Evolutionary conservation across 2,113 vertebrate species (phyloP), one percentile per base, ranked within the genome.

Genomic region (Onychostoma macrolepis): DNA sequence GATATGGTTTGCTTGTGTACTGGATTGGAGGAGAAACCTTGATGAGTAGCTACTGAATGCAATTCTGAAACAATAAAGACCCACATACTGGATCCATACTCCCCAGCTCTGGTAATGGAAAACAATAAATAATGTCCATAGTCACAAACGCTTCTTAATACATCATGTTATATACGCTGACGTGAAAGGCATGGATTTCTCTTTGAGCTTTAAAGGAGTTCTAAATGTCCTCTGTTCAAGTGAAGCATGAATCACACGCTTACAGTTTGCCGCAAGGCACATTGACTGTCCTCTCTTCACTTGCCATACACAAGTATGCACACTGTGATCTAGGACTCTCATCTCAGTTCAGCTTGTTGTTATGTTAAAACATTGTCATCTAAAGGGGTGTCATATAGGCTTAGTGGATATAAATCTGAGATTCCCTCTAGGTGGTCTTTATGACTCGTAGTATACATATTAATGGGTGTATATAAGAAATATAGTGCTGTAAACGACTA

Each of bases 261-360:
- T 80, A 24, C 53, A 41, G 12, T 63, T 61, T 41, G 78, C 78
- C 36, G 12, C 58, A 41, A 26, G 78, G 78, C 53, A 80, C 78
- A 63, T 1, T 38, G 53, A 80, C 78, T 80, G 30, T 79, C 77
- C 30, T 79, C 48, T 79, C 48, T 56, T 79, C 77, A 36, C 77
- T 36, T 36, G 50, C 77, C 19, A 79, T 38, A 13, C 50, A 38
- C 48, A 79, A 26, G n/a, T 41, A 15, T 10, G 26, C 50, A 38
- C 19, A 61, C 12, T 79, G 9, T 80, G 48, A 56, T 36, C 30
- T n/a, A 38, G 30, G 56, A 63, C 21, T 41, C 33, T 80, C 11
- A 4, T 58, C 1, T 58, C 56, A 58, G 19, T 61, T 61, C 56
- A 61, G 24, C 56, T 61, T 53, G 48, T 43, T 43, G 10, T 50